Evolutionary conservation across 2,888 invertebrate genomes (phyloP).

Genomic region (Nomada flava): DNA sequence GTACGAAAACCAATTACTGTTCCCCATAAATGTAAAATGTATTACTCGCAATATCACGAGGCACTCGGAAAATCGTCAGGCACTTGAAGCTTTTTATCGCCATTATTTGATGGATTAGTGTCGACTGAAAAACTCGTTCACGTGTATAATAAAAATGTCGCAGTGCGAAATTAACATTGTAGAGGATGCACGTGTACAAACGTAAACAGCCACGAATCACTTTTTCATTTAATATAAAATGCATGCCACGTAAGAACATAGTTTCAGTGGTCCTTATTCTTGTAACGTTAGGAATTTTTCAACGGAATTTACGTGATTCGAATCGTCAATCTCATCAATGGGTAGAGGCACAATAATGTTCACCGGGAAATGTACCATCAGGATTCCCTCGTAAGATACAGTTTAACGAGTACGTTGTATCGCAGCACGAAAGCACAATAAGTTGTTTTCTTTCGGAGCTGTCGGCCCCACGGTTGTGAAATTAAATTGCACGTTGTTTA

Average conservation of each 20-base stretch:
- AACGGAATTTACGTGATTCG: slow-evolving; percentile 65
- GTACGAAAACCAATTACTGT: too few relatives aligned
- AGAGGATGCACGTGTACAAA: not conserved
- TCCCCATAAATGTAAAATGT: not conserved
- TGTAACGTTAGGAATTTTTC: slow-evolving; percentile 56
- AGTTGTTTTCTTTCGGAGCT: not conserved
- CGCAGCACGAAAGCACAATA: slow-evolving; percentile 8
- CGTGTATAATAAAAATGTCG: not conserved
- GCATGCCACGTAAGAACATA: slow-evolving; percentile 29
- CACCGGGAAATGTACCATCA: slow-evolving; percentile 22
- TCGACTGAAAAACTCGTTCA: not conserved
- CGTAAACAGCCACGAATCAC: slow-evolving; percentile 8
- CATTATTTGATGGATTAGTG: not conserved
- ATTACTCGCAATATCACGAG: not conserved
- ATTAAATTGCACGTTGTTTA: slow-evolving; percentile 14
- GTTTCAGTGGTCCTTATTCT: slow-evolving; percentile 38
- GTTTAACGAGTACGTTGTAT: not conserved
- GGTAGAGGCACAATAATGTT: slow-evolving; percentile 30
- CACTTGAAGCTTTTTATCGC: not conserved
- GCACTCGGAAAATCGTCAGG: not conserved
- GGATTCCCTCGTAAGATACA: not conserved
- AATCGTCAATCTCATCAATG: slow-evolving; percentile 58
- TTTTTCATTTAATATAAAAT: slow-evolving; percentile 39
- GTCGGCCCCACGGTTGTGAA: not conserved
- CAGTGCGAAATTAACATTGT: not conserved